These are phyloP conservation scores for Anser brachyrhynchus DNA, from an alignment of 2,113 vertebrate genomes.

Conservation along the genomic window DNA sequence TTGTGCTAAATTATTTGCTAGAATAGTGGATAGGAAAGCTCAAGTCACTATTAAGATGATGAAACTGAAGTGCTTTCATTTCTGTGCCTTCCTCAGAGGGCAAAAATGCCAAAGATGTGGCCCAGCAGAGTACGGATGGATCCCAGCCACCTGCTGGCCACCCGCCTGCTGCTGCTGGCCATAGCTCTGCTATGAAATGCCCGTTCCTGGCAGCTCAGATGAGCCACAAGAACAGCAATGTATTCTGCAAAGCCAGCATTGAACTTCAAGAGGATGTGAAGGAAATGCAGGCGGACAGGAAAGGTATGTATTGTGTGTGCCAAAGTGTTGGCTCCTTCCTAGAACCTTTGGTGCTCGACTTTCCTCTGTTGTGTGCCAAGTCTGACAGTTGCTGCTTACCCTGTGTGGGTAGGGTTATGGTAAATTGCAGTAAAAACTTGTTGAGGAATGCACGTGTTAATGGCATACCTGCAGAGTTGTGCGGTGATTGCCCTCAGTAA, in stretches of 20 bases:
- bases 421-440: not conserved
- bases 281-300: slow-evolving; percentile 85
- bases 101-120: slow-evolving; percentile 49
- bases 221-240: slow-evolving; percentile 86
- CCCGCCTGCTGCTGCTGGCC: slow-evolving; percentile 66
- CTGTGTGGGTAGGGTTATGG: not conserved
- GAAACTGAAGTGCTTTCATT: not conserved
- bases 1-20: not conserved
- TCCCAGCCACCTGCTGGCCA: slow-evolving; percentile 76
- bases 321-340: rapidly evolving
- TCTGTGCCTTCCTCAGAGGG: slow-evolving; percentile 27
- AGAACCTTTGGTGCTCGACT: not conserved
- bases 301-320: slow-evolving; percentile 72
- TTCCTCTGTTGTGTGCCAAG: not conserved
- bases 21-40: not conserved
- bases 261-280: slow-evolving; percentile 94
- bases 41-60: not conserved
- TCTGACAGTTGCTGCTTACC: not conserved
- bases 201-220: slow-evolving; percentile 95
- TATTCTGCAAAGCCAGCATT: slow-evolving; percentile 89
- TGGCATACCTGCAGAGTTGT: not conserved
- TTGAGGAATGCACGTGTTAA: not conserved
- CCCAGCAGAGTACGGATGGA: slow-evolving; percentile 38
- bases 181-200: slow-evolving; percentile 84
- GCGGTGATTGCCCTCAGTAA: not conserved